A percentile compares a stretch with the other conserved stretches of the same genome.
Evolutionary conservation across 2,113 vertebrate species (phyloP).

Genomic region (Motacilla tschutschensis): DNA sequence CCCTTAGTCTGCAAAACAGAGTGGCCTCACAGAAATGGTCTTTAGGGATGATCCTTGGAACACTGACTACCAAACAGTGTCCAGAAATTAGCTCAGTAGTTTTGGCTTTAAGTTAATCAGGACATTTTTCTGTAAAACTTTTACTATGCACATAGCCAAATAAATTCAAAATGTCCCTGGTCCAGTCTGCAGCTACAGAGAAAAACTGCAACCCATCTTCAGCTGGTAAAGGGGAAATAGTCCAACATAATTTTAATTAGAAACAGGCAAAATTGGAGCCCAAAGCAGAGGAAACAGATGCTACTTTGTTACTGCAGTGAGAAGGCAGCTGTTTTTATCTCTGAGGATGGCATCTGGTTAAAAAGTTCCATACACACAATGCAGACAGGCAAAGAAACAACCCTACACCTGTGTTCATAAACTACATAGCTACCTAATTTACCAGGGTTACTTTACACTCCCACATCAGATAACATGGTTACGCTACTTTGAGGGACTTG

Average conservation of each 20-base stretch:
- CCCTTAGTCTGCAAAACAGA: conserved; percentile 3
- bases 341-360: neutral
- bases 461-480: neutral
- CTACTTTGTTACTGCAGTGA: neutral
- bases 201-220: neutral
- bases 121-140: conserved; percentile 33
- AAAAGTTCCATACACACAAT: neutral
- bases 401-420: neutral
- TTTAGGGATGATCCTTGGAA: conserved; percentile 39
- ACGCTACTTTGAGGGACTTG: neutral
- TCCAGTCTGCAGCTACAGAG: neutral
- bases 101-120: conserved; percentile 40
- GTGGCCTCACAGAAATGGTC: conserved; percentile 19
- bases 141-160: neutral
- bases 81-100: conserved; percentile 59
- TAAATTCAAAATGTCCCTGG: neutral
- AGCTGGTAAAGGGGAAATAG: neutral
- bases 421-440: neutral
- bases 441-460: neutral
- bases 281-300: neutral
- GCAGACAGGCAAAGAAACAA: neutral
- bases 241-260: neutral
- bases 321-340: neutral
- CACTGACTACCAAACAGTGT: neutral
- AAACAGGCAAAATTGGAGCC: neutral